phyloP scores from a whole-genome alignment of 1,140 invertebrate species.

The Melanaphis sacchari region DNA sequence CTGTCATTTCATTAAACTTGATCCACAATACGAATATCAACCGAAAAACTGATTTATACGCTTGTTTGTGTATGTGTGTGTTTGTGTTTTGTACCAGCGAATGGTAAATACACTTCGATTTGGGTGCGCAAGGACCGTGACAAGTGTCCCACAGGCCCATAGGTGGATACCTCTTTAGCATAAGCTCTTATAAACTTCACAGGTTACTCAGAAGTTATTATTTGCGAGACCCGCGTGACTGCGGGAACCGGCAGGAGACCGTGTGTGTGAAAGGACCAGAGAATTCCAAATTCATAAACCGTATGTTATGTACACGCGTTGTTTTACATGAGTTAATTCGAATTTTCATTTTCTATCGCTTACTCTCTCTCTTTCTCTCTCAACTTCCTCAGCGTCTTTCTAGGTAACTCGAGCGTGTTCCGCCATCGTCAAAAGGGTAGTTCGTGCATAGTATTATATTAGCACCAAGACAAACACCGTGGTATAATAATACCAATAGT shows the following conservation, averaged over 20 bases:
- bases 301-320: not conserved
- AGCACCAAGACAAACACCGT: not conserved
- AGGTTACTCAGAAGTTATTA: not conserved
- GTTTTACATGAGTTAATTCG: slow-evolving; percentile 23
- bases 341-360: not conserved
- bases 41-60: not conserved
- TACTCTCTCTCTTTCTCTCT: not conserved
- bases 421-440: not conserved
- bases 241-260: not conserved
- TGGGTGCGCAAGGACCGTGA: not conserved
- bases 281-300: not conserved
- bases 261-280: not conserved
- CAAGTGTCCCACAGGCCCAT: not conserved
- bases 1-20: not conserved
- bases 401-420: not conserved
- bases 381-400: not conserved
- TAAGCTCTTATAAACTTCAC: not conserved
- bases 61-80: not conserved
- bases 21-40: not conserved
- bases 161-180: not conserved
- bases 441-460: not conserved
- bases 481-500: not conserved
- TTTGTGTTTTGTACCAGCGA: not conserved
- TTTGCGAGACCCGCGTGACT: not conserved
- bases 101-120: not conserved